Base-by-base conservation (phyloP, 2,113 vertebrate genomes). In the Bagarius yarrelli region DNA sequence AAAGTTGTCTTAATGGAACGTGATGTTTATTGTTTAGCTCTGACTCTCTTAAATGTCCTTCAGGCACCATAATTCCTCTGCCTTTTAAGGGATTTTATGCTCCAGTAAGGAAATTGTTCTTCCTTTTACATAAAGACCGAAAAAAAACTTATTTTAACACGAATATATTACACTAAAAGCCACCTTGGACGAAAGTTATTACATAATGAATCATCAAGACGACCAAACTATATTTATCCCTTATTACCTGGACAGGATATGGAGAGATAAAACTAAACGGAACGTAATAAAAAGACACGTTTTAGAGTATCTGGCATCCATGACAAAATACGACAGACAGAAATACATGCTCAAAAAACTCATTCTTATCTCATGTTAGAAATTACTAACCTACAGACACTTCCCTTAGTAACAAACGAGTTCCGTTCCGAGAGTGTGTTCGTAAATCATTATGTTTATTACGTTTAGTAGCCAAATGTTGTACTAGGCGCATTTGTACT, bases 41-140 rank as follows among this genome's bases (percentile, higher is more conserved):
- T 50, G 61, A 8, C n/a, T 63, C 40, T 74, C 27, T 16, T 66
- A 53, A 78, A 66, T 67, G 50, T 18, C 50, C 76, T 69, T 55
- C 8, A 72, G 56, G 67, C 40, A 19, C 47, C 23, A 30, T 23
- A 32, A 32, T 61, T 80, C 36, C 53, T 70, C 1, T 19, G 8
- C 50, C 9, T 56, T 55, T 55, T 53, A 6, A 23, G 47, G 32
- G 25, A 32, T 59, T 79, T 72, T 40, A 80, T 34, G 67, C 67
- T 71, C 78, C 55, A 80, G 6, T 80, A 71, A 80, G 50, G 8
- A 71, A 57, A 80, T 59, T 40, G 47, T 23, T 60, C 40, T 52
- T 21, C 36, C 21, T 47, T 72, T 21, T 44, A 72, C 21, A 36
- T 67, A 56, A 25, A 55, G 36, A 77, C 57, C 25, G n/a, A n/a